A percentile compares a stretch with the other conserved stretches of the same genome.
Evolutionary conservation across 1,140 invertebrate genomes (phyloP).

Genomic region (Chrysomallon squamiferum): DNA sequence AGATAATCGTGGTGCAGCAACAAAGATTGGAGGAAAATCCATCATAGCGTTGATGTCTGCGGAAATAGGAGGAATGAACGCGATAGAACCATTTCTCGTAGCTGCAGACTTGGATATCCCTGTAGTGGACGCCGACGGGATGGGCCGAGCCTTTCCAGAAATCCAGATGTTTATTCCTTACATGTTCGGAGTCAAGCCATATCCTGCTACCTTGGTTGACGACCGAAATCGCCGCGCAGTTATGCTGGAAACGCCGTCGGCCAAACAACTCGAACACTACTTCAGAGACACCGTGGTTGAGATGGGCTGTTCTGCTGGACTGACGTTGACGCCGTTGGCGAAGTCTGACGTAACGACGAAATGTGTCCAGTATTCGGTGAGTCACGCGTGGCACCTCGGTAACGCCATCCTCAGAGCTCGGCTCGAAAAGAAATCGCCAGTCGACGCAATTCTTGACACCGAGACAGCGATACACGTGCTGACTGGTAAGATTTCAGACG

Average conservation of each 20-base stretch:
- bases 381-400: constrained; percentile 49
- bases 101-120: constrained; percentile 47
- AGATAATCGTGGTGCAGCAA: neutral
- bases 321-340: constrained; percentile 25
- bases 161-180: constrained; percentile 53
- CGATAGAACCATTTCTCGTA: constrained; percentile 50
- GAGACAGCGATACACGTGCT: constrained; percentile 29
- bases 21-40: neutral
- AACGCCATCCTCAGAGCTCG: constrained; percentile 42
- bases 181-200: constrained; percentile 42
- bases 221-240: constrained; percentile 40
- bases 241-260: constrained; percentile 24
- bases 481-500: constrained; percentile 46
- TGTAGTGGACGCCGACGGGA: constrained; percentile 53
- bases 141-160: constrained; percentile 59
- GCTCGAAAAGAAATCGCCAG: constrained; percentile 31
- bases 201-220: constrained; percentile 42
- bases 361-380: constrained; percentile 37
- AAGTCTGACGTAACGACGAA: constrained; percentile 29
- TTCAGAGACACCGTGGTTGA: constrained; percentile 38
- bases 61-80: constrained; percentile 57
- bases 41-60: constrained; percentile 38
- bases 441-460: constrained; percentile 32
- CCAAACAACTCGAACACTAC: constrained; percentile 49
- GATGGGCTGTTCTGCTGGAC: constrained; percentile 45